A percentile compares a stretch with the other conserved stretches of the same genome.
Conservation (phyloP, 35 echinoderm and acorn worm species). For the Apostichopus parvimensis region DNA sequence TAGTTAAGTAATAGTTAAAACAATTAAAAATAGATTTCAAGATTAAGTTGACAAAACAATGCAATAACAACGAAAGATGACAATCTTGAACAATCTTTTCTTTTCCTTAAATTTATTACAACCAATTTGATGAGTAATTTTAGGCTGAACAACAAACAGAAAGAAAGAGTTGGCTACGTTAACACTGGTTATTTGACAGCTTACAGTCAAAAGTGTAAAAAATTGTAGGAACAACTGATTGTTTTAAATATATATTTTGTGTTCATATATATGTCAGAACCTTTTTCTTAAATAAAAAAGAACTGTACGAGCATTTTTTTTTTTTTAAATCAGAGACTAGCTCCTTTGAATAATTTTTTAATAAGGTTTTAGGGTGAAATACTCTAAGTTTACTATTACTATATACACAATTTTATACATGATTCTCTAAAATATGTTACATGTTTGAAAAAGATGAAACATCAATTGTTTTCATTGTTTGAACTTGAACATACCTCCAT, state of each 20-base stretch:
- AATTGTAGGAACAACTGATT: neutral
- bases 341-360: constrained; percentile 4
- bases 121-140: neutral
- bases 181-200: neutral
- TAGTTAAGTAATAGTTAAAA: no score
- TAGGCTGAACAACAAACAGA: neutral
- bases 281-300: neutral
- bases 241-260: constrained; percentile 16
- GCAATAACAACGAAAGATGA: no score
- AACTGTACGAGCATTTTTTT: neutral
- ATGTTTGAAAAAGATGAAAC: neutral
- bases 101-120: constrained; percentile 1
- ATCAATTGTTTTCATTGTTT: neutral
- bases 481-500: neutral
- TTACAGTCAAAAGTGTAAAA: constrained; percentile 4
- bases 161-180: neutral
- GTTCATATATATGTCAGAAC: neutral
- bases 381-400: neutral
- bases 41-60: no score
- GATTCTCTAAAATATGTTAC: constrained; percentile 11
- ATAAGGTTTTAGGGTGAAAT: neutral
- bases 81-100: neutral
- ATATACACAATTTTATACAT: neutral
- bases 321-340: neutral
- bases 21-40: no score